Evolutionary conservation across 2,888 invertebrate species (phyloP), one percentile per base, ranked within the genome.

Genomic region (Cepaea hortensis): DNA sequence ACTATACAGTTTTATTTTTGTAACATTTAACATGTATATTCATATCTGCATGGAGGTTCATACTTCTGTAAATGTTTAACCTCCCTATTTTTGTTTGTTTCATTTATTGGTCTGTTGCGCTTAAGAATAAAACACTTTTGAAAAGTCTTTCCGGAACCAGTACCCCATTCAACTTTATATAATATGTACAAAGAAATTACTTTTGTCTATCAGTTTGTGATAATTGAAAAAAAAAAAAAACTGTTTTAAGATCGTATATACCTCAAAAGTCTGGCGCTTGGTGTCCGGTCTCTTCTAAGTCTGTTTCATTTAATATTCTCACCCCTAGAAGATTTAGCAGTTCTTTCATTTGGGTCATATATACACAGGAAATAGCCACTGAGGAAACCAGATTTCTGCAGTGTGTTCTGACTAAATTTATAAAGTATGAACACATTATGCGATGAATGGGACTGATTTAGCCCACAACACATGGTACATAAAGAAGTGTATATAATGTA

Each of bases 141-240:
- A 20, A 79, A 77, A 86, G 86, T 86, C 86, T 86, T 86, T 86
- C 86, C 76, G 76, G 23, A 77, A 86, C 18, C 62, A 68, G 76
- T 65, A 76, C 55, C 79, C 82, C 77, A 76, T 86, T 77, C 68
- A 86, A 11, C 9, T 86, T 75, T 75, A 82, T 75, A 65, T 68
- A 77, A 82, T 61, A 70, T 85, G 73, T 85, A 81, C 72, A 81
- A 68, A 86, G 48, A 86, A 82, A 76, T 76, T 48, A 48, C 73
- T 73, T 61, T 76, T 81, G 48, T 75, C 82, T 86, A 82, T 82
- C 82, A 35, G 50, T 13, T 76, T 86, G 86, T 86, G 86, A 86
- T 86, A 86, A 76, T 46, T 68, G 55, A 55, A 13, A 81, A 68
- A 76, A 81, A n/a, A n/a, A 35, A 35, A 35, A 35, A n/a, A 73